Evolutionary conservation across 1,140 invertebrate species (phyloP).

Genomic region (Bradynema listronoti): DNA sequence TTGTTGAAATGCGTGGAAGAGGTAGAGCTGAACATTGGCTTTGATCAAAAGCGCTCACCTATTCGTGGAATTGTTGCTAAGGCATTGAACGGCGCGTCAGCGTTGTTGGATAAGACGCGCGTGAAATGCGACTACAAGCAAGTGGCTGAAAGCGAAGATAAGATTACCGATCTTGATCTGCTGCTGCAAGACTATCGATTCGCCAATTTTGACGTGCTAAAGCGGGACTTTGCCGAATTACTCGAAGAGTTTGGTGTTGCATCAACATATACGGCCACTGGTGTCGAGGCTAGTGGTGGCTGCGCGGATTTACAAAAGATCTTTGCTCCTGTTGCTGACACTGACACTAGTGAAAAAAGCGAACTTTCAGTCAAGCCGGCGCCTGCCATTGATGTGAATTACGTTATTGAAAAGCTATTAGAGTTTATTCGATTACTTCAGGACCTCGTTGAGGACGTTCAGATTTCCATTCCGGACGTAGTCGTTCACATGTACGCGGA

Average conservation of each 20-base stretch:
- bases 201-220: conserved; percentile 7
- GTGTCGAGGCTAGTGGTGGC: no score
- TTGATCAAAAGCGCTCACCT: not conserved
- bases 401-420: conserved; percentile 12
- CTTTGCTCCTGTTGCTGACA: no score
- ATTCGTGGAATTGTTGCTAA: conserved; percentile 24
- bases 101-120: conserved; percentile 11
- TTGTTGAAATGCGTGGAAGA: conserved; percentile 2
- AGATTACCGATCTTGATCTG: conserved; percentile 21
- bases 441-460: conserved; percentile 20
- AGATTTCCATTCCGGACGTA: conserved; percentile 41
- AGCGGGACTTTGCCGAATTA: no score
- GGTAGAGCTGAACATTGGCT: not conserved
- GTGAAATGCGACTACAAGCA: conserved; percentile 6
- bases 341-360: no score
- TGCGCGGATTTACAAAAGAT: no score
- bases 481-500: conserved; percentile 41
- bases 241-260: no score
- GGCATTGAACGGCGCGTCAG: conserved; percentile 25
- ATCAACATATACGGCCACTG: no score
- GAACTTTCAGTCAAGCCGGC: no score
- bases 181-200: conserved; percentile 30
- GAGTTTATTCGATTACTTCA: conserved; percentile 2
- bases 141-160: not conserved
- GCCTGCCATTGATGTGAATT: conserved; percentile 24